Percentiles rank a stretch among this genome's conserved stretches.
phyloP scores from a whole-genome alignment of 1,140 invertebrate genomes.

The Leptinotarsa defecta region DNA sequence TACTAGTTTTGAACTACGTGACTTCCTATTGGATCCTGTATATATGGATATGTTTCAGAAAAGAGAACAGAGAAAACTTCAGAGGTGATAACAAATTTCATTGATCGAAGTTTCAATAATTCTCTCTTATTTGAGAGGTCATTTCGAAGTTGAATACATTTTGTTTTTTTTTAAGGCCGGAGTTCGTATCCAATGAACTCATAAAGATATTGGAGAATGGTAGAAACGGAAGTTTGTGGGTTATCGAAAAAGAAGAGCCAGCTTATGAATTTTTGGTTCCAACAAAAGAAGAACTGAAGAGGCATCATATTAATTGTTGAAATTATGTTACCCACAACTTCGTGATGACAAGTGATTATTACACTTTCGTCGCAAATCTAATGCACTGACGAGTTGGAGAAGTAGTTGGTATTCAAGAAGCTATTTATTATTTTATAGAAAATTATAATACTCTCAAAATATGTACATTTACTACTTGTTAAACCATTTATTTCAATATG shows the following conservation, averaged over 20 bases:
- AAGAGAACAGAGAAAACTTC: background rate
- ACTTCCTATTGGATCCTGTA: background rate
- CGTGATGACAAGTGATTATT: no score
- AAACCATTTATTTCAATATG: no score
- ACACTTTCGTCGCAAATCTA: no score
- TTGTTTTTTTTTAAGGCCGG: background rate
- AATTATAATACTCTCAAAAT: no score
- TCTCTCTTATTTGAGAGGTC: no score
- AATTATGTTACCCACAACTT: no score
- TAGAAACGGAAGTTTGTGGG: background rate
- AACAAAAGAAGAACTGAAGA: background rate
- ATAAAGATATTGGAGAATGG: background rate
- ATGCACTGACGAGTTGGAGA: no score
- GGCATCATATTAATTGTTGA: background rate
- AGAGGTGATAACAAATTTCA: background rate
- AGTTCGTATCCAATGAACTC: background rate
- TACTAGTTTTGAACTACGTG: slow-evolving; percentile 11
- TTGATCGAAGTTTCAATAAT: no score
- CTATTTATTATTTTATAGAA: no score
- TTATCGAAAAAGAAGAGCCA: background rate
- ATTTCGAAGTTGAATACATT: no score
- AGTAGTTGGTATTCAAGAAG: no score
- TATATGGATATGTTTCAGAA: background rate
- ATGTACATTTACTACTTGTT: no score
- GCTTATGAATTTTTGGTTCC: background rate